Evolutionary conservation across 2,797 vertebrate species (phyloP).

Genomic region (Propithecus perrieri): DNA sequence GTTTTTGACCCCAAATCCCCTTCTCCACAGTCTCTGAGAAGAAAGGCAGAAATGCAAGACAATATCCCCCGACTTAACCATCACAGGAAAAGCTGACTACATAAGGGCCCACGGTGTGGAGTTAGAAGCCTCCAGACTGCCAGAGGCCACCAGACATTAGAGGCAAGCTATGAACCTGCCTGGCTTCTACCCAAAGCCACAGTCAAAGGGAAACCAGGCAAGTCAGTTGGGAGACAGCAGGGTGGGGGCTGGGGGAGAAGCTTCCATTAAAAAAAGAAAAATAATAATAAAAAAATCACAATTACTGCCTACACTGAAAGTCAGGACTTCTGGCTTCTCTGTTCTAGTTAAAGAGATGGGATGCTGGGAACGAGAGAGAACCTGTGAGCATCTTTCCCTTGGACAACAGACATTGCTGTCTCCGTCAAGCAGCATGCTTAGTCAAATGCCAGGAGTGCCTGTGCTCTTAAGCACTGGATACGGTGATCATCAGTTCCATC

Average conservation of each 20-base stretch:
- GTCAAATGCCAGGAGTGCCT: neutral
- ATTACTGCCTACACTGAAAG: accelerated
- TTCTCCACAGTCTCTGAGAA: neutral
- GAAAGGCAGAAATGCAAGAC: neutral
- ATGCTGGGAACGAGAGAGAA: neutral
- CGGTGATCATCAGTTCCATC: neutral
- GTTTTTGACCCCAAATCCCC: neutral
- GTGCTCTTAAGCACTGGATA: neutral
- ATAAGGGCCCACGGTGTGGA: too few relatives aligned
- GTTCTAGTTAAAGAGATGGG: neutral
- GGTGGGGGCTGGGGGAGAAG: neutral
- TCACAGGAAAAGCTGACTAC: neutral
- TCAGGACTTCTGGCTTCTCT: neutral
- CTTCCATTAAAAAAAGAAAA: neutral
- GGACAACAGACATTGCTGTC: neutral
- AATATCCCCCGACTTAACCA: neutral
- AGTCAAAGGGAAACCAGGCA: neutral
- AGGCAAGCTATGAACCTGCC: neutral
- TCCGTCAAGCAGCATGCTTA: too few relatives aligned
- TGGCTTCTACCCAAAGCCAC: accelerated
- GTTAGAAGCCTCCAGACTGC: neutral
- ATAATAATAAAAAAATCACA: neutral
- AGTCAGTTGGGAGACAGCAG: accelerated
- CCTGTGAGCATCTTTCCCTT: neutral
- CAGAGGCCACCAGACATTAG: accelerated